These are phyloP conservation scores for Aphodius sticticus DNA, from an alignment of 2,888 invertebrate species.

Conservation along the genomic window DNA sequence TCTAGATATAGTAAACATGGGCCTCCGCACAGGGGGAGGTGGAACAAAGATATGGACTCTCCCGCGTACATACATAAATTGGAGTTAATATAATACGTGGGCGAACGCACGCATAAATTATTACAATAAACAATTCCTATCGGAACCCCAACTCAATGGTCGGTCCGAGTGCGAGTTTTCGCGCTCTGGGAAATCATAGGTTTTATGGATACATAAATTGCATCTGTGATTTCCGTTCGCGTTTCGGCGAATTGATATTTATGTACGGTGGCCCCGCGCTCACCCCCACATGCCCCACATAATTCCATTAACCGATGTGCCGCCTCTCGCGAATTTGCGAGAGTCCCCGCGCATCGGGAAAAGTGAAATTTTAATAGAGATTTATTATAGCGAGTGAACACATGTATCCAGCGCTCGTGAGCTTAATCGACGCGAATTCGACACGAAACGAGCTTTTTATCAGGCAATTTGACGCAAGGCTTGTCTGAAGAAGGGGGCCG, in stretches of 20 bases:
- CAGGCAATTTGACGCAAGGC: not conserved
- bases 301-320: constrained; percentile 19
- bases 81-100: no score
- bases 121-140: not conserved
- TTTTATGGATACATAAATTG: constrained; percentile 25
- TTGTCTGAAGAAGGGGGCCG: not conserved
- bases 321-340: constrained; percentile 10
- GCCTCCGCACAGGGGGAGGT: no score
- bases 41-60: no score
- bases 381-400: not conserved
- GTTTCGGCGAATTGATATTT: constrained; percentile 24
- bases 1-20: no score
- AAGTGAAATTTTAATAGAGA: constrained; percentile 4
- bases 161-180: constrained; percentile 5
- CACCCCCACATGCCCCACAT: constrained; percentile 5
- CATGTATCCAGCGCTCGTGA: not conserved
- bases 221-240: constrained; percentile 25
- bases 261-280: not conserved
- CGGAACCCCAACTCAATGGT: not conserved
- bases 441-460: not conserved
- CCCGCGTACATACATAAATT: no score
- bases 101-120: not conserved
- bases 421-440: not conserved
- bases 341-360: not conserved
- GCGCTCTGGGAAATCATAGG: constrained; percentile 4